Evolutionary conservation across 2,113 vertebrate genomes (phyloP).

Genomic region (Lepisosteus oculatus): DNA sequence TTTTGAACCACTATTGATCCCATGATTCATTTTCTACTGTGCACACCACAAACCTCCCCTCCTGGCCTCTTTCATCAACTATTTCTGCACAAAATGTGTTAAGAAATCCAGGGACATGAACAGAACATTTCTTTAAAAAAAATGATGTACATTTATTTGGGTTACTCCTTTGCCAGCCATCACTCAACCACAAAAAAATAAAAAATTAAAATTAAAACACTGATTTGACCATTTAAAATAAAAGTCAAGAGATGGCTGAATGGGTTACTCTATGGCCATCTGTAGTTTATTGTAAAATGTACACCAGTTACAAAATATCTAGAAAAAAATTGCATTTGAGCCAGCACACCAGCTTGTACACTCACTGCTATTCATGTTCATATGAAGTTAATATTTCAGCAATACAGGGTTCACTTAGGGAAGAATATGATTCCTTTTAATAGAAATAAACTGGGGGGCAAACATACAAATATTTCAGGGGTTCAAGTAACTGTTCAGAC

Average conservation of each 20-base stretch:
- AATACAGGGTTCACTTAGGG: neutral
- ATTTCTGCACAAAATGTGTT: neutral
- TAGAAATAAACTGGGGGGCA: neutral
- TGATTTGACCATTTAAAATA: slow-evolving; percentile 48
- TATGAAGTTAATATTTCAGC: neutral
- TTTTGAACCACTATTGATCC: too few species aligned
- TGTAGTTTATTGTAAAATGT: slow-evolving; percentile 14
- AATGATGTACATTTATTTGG: slow-evolving; percentile 66
- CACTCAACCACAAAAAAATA: slow-evolving; percentile 58
- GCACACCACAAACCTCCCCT: neutral
- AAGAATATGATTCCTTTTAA: neutral
- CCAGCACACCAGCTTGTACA: slow-evolving; percentile 13
- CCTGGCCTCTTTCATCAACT: neutral
- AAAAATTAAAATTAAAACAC: slow-evolving; percentile 56
- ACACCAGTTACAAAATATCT: slow-evolving; percentile 13
- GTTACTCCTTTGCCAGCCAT: slow-evolving; percentile 61
- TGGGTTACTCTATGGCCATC: slow-evolving; percentile 29
- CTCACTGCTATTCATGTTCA: neutral
- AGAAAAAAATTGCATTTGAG: slow-evolving; percentile 7
- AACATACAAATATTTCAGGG: neutral
- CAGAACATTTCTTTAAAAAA: slow-evolving; percentile 29
- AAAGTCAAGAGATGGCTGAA: slow-evolving; percentile 59
- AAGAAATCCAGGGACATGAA: neutral
- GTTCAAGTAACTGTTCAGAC: slow-evolving; percentile 4
- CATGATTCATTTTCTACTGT: too few species aligned